Percentiles rank a stretch among this genome's conserved stretches.
Conservation (phyloP, 92 coral and sea anemone species). For the Palythoa caribaeorum region DNA sequence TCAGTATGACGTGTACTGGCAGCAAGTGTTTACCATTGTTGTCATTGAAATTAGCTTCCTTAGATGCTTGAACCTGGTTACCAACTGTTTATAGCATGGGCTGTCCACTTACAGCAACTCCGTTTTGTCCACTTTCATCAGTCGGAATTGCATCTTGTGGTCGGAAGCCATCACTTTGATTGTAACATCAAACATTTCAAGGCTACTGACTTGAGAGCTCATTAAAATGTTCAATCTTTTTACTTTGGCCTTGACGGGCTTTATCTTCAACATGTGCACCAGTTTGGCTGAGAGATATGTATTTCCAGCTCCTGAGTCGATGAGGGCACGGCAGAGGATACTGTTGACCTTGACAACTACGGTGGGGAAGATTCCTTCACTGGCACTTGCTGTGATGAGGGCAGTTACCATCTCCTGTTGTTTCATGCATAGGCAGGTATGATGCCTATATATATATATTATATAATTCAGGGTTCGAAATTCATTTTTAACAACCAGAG, state of each 20-base stretch:
- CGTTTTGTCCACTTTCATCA: neutral
- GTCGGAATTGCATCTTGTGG: neutral
- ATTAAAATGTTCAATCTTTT: neutral
- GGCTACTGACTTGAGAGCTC: neutral
- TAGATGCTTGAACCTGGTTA: neutral
- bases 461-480: no score
- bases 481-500: no score
- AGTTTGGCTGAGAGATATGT: conserved; percentile 12
- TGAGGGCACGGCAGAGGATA: neutral
- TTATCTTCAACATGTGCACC: neutral
- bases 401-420: neutral
- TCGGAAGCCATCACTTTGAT: neutral
- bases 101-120: neutral
- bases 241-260: neutral
- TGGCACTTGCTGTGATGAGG: neutral
- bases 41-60: neutral
- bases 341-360: conserved; percentile 6
- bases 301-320: conserved; percentile 9
- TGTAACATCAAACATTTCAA: neutral
- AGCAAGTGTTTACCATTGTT: neutral
- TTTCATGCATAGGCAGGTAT: neutral
- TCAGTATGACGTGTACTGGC: neutral
- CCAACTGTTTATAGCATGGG: neutral
- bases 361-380: neutral
- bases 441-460: neutral